phyloP scores from a whole-genome alignment of 2,113 vertebrate genomes.

The Reinhardtius hippoglossoides region DNA sequence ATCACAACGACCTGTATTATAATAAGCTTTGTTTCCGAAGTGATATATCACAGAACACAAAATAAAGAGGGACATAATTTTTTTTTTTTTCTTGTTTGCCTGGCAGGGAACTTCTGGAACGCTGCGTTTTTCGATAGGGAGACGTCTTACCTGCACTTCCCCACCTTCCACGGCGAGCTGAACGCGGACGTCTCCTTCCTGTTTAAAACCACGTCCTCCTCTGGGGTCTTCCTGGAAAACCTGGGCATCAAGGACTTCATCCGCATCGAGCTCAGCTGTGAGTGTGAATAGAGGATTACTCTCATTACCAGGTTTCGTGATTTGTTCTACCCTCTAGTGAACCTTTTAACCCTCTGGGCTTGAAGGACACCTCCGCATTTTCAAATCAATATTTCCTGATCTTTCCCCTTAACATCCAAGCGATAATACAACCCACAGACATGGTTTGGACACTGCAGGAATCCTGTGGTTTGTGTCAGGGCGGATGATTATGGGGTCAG shows the following conservation, averaged over 20 bases:
- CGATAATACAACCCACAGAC: no score
- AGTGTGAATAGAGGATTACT: constrained; percentile 74
- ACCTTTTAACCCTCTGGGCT: no score
- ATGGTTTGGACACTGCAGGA: no score
- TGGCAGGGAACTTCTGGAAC: constrained; percentile 93
- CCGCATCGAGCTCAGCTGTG: constrained; percentile 92
- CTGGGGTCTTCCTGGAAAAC: constrained; percentile 96
- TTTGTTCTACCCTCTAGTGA: not conserved
- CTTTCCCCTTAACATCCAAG: no score
- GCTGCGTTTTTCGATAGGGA: constrained; percentile 94
- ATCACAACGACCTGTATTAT: constrained; percentile 56
- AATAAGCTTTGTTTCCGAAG: constrained; percentile 44
- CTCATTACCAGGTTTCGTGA: not conserved
- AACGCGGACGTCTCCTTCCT: constrained; percentile 96
- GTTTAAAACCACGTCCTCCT: constrained; percentile 94
- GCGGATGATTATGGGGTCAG: no score
- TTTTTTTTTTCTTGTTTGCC: constrained; percentile 11
- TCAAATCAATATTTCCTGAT: no score
- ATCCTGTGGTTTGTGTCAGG: no score
- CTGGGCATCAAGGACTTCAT: constrained; percentile 97
- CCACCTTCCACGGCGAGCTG: constrained; percentile 95
- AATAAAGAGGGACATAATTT: not conserved
- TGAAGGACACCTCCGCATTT: no score
- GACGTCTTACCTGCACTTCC: constrained; percentile 95
- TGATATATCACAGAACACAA: constrained; percentile 8